phyloP scores from a whole-genome alignment of 2,888 invertebrate species.

The Amphipyra tragopoginis region DNA sequence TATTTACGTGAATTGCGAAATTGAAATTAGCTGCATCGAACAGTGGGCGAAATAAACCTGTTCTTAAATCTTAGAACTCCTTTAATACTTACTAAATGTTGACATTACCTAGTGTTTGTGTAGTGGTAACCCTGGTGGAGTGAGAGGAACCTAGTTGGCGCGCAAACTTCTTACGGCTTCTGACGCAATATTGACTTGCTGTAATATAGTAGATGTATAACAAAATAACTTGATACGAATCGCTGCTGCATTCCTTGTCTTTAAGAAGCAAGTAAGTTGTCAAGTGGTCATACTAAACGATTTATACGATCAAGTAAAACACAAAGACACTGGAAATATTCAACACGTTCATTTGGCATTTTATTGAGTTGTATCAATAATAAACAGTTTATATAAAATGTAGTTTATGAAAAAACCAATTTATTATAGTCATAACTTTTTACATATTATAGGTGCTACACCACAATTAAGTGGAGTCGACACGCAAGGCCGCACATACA shows the following conservation, averaged over 20 bases:
- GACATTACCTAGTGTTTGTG: conserved; percentile 25
- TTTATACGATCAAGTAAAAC: conserved; percentile 56
- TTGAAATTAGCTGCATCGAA: conserved; percentile 40
- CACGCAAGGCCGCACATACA: conserved; percentile 51
- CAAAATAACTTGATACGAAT: conserved; percentile 72
- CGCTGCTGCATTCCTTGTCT: conserved; percentile 75
- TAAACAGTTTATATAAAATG: conserved; percentile 24
- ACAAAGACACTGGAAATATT: conserved; percentile 46
- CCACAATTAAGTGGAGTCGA: conserved; percentile 37
- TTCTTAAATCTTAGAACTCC: conserved; percentile 30
- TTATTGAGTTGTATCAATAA: conserved; percentile 36
- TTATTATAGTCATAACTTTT: conserved; percentile 44
- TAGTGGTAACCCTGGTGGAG: conserved; percentile 71
- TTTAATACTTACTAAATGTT: conserved; percentile 38
- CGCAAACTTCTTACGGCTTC: conserved; percentile 67
- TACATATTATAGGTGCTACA: conserved; percentile 26
- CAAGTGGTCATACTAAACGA: conserved; percentile 67
- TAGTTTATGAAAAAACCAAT: conserved; percentile 46
- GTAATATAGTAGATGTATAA: conserved; percentile 70
- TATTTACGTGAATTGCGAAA: conserved; percentile 34
- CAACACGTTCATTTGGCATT: conserved; percentile 20
- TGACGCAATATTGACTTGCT: conserved; percentile 77
- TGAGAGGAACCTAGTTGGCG: conserved; percentile 73
- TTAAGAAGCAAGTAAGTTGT: conserved; percentile 67
- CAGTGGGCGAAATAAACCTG: conserved; percentile 45